Evolutionary conservation across 2,797 vertebrate genomes (phyloP).

Genomic region (Psittacula echo): DNA sequence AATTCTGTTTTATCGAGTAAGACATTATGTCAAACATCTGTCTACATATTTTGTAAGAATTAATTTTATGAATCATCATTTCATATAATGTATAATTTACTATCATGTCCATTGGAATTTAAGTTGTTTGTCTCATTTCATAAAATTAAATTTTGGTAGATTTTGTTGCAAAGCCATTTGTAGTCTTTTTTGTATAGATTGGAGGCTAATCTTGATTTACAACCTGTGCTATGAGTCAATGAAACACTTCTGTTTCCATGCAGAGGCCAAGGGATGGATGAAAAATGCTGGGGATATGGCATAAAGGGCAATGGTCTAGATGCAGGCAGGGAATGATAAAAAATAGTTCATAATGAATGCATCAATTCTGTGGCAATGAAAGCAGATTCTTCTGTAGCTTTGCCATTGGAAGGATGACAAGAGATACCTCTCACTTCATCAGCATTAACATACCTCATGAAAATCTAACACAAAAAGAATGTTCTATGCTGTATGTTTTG

Average conservation of each 20-base stretch:
- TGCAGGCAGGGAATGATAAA: neutral
- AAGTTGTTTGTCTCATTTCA: neutral
- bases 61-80: conserved; percentile 8
- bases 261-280: neutral
- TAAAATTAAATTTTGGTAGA: neutral
- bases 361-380: neutral
- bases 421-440: neutral
- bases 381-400: neutral
- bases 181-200: neutral
- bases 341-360: neutral
- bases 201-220: neutral
- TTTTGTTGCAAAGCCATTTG: neutral
- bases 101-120: neutral
- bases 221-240: fast-evolving
- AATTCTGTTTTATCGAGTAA: neutral
- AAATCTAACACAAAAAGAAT: neutral
- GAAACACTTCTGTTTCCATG: neutral
- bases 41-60: neutral
- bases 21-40: conserved; percentile 29
- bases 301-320: neutral
- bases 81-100: conserved; percentile 2
- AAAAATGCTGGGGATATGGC: neutral
- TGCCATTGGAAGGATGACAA: neutral
- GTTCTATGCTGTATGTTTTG: neutral
- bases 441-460: neutral